These are phyloP conservation scores for Lerista edwardsae DNA, from an alignment of 2,797 vertebrate genomes.

Conservation along the genomic window DNA sequence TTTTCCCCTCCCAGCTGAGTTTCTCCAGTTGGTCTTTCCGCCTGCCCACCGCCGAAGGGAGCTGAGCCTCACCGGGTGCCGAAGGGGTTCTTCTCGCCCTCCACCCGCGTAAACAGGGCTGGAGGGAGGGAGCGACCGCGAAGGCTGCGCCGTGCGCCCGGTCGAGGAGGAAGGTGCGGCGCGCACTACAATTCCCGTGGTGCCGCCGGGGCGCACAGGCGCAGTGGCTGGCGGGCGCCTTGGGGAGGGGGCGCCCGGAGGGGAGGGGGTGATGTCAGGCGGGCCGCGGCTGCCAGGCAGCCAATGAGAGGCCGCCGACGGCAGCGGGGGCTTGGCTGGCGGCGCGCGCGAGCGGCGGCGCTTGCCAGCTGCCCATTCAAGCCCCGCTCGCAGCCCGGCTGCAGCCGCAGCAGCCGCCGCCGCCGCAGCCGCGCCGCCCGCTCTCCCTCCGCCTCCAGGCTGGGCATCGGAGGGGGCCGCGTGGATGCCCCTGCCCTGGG, in stretches of 20 bases:
- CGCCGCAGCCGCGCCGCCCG: background rate
- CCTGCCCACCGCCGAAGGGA: background rate
- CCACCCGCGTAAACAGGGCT: too few relatives aligned
- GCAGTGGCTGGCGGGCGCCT: background rate
- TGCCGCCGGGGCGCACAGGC: conserved; percentile 5
- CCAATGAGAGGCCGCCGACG: conserved; percentile 68
- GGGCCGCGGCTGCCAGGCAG: conserved; percentile 10
- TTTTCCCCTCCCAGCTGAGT: background rate
- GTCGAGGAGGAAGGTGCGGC: background rate
- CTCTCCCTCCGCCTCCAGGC: background rate
- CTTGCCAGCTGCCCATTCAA: background rate
- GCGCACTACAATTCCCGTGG: conserved; percentile 9
- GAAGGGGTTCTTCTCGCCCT: too few relatives aligned
- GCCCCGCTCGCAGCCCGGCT: conserved; percentile 8
- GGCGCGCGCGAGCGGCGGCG: background rate
- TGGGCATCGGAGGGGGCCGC: conserved; percentile 15
- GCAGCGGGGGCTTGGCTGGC: conserved; percentile 68
- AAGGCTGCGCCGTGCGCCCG: background rate
- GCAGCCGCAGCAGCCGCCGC: conserved; percentile 1
- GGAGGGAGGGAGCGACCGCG: too few relatives aligned
- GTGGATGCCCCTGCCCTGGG: conserved; percentile 29
- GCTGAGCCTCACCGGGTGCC: too few relatives aligned
- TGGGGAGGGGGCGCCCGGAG: conserved; percentile 42
- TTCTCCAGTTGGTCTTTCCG: background rate
- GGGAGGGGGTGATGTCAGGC: conserved; percentile 55